These are phyloP conservation scores for Xestobium rufovillosum DNA, from an alignment of 2,888 invertebrate species.

Conservation along the genomic window DNA sequence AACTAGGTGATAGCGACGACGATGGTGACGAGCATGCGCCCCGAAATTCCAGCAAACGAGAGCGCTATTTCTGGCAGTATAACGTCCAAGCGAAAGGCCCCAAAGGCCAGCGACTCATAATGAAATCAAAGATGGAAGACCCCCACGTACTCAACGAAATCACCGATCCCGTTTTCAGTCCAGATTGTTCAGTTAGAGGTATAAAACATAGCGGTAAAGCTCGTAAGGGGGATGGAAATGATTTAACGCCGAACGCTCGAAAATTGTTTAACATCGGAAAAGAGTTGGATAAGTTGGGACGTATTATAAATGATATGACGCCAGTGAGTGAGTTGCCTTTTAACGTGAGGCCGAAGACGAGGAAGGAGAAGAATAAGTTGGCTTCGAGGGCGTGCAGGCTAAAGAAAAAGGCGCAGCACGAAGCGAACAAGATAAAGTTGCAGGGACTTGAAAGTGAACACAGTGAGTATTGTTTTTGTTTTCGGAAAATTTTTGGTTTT, in stretches of 20 bases:
- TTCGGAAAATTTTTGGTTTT: too few species aligned
- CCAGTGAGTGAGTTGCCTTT: constrained; percentile 90
- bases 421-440: constrained; percentile 95
- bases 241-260: constrained; percentile 89
- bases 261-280: constrained; percentile 87
- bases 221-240: constrained; percentile 95
- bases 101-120: constrained; percentile 82
- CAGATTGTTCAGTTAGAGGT: constrained; percentile 81
- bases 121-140: constrained; percentile 80
- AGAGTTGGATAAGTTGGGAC: constrained; percentile 83
- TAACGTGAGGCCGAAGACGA: constrained; percentile 81
- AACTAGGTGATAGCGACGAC: constrained; percentile 56
- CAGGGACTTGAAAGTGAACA: constrained; percentile 91
- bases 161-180: constrained; percentile 94
- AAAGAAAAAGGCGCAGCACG: constrained; percentile 98
- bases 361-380: constrained; percentile 96
- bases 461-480: constrained; percentile 55
- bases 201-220: constrained; percentile 83
- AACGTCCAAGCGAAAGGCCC: constrained; percentile 98
- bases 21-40: constrained; percentile 48
- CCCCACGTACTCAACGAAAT: constrained; percentile 86
- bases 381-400: constrained; percentile 94
- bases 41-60: constrained; percentile 52
- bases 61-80: constrained; percentile 96
- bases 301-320: constrained; percentile 91